Evolutionary conservation across 2,888 invertebrate species (phyloP).

Genomic region (Rambutsinella grinnellia): DNA sequence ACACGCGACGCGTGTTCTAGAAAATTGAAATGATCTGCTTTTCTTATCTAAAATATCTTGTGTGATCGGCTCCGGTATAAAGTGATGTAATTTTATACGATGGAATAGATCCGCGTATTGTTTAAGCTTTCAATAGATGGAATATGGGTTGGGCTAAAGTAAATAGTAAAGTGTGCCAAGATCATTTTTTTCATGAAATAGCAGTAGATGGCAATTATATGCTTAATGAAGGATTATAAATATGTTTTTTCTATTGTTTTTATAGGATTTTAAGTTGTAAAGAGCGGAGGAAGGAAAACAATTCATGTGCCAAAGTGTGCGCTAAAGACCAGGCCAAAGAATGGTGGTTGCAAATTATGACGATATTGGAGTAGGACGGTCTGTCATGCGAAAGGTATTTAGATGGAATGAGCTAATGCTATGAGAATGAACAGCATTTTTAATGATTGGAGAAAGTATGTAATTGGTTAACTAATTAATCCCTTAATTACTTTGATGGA

Average conservation of each 20-base stretch:
- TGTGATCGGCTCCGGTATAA: neutral
- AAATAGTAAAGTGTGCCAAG: neutral
- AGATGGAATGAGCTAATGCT: neutral
- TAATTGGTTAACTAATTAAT: neutral
- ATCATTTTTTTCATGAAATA: neutral
- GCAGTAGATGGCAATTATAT: neutral
- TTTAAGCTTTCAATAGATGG: too few relatives aligned
- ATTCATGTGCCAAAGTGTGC: neutral
- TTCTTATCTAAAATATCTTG: neutral
- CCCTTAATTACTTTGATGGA: constrained; percentile 5
- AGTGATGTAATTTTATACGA: neutral
- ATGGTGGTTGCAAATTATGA: neutral
- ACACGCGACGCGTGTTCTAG: neutral
- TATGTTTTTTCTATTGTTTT: neutral
- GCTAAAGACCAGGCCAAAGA: neutral
- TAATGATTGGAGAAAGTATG: neutral
- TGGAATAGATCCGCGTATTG: neutral
- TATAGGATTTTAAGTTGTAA: too few relatives aligned
- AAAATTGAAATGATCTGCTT: neutral
- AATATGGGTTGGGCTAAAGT: neutral
- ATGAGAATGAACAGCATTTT: too few relatives aligned
- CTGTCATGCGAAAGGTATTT: constrained; percentile 40
- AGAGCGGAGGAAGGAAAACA: neutral
- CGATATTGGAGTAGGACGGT: constrained; percentile 7
- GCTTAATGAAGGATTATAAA: neutral